Conservation (phyloP, 2,797 vertebrate genomes). For the Poeciliopsis presidionis region DNA sequence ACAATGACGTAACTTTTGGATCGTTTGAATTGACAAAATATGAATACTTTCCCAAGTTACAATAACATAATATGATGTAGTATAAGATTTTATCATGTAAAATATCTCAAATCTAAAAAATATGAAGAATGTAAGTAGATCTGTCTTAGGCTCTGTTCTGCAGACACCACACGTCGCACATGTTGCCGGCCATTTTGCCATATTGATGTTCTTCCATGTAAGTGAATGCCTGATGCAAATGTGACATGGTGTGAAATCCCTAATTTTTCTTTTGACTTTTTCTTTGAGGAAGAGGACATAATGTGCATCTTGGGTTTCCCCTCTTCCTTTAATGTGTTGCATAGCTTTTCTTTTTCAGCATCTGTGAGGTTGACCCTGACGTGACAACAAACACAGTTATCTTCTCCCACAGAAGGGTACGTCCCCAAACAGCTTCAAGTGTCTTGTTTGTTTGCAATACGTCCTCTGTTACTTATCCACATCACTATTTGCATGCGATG, state of each 20-base stretch:
- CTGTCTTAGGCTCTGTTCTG: background rate
- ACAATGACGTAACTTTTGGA: background rate
- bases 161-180: background rate
- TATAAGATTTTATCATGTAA: background rate
- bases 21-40: background rate
- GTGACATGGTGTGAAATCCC: background rate
- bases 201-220: background rate
- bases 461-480: background rate
- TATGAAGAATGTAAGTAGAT: background rate
- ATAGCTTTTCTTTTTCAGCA: background rate
- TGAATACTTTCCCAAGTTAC: background rate
- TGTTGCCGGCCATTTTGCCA: background rate
- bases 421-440: background rate
- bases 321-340: background rate
- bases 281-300: background rate
- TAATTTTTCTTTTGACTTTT: background rate
- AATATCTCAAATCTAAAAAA: background rate
- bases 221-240: background rate
- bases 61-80: background rate
- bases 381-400: background rate
- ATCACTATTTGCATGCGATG: background rate
- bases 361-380: background rate
- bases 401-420: background rate
- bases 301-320: background rate
- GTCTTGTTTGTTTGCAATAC: background rate